Evolutionary conservation across 1,140 invertebrate genomes (phyloP).

Genomic region (Lasaia peninsularis): DNA sequence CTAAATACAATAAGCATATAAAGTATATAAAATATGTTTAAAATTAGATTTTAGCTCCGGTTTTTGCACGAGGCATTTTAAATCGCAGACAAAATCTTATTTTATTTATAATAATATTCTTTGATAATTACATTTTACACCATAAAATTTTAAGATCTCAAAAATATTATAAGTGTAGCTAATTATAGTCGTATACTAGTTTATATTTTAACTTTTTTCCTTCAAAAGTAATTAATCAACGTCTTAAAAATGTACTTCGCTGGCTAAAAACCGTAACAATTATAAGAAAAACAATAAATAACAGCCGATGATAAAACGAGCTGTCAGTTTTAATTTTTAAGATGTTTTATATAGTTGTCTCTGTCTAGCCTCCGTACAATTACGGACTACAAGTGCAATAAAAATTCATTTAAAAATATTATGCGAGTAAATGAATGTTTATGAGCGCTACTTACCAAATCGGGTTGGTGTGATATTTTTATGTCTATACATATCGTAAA

Average conservation of each 20-base stretch:
- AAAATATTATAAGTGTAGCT: too few relatives aligned
- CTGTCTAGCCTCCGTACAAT: background rate
- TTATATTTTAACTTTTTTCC: background rate
- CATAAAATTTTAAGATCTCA: too few relatives aligned
- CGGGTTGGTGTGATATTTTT: slow-evolving; percentile 13
- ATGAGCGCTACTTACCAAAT: slow-evolving; percentile 10
- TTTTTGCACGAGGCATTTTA: too few relatives aligned
- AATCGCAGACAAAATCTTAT: too few relatives aligned
- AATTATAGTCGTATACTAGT: too few relatives aligned
- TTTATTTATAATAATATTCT: too few relatives aligned
- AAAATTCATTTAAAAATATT: slow-evolving; percentile 17
- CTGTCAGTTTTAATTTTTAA: slow-evolving; percentile 13
- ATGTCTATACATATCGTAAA: too few relatives aligned
- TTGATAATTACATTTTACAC: too few relatives aligned
- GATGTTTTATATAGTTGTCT: slow-evolving; percentile 2
- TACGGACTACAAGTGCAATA: slow-evolving; percentile 6
- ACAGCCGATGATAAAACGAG: background rate
- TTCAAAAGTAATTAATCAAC: background rate
- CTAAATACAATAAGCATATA: too few relatives aligned
- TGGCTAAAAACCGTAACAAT: background rate
- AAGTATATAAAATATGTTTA: too few relatives aligned
- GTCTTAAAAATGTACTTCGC: background rate
- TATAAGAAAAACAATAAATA: slow-evolving; percentile 8
- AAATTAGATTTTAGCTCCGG: too few relatives aligned
- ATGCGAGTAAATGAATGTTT: slow-evolving; percentile 10